Evolutionary conservation across 2,888 invertebrate species (phyloP).

Genomic region (Hetaerina titia): DNA sequence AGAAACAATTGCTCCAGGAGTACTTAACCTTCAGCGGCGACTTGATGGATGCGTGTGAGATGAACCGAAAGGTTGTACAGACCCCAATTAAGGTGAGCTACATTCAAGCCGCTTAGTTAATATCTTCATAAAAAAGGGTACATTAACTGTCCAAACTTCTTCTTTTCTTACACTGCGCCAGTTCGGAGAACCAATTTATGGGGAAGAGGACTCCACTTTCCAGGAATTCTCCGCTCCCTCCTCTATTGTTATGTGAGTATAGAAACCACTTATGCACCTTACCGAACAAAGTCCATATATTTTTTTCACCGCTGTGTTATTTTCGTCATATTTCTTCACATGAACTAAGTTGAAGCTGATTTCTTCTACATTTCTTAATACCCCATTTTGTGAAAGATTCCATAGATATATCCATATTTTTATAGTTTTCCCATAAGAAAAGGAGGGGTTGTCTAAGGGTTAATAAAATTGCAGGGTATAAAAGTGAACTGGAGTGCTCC

Average conservation of each 20-base stretch:
- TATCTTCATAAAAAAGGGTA: neutral
- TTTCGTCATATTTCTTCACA: too few relatives aligned
- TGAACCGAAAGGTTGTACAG: conserved; percentile 80
- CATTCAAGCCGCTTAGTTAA: neutral
- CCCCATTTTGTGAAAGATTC: too few relatives aligned
- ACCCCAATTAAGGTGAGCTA: conserved; percentile 80
- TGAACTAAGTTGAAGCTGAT: too few relatives aligned
- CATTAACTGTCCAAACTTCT: neutral
- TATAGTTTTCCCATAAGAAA: too few relatives aligned
- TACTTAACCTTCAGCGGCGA: conserved; percentile 84
- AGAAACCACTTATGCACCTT: neutral
- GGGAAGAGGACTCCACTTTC: conserved; percentile 84
- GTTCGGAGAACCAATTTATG: conserved; percentile 86
- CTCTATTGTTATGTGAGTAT: conserved; percentile 87
- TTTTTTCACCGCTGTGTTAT: too few relatives aligned
- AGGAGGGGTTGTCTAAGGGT: too few relatives aligned
- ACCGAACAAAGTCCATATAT: too few relatives aligned
- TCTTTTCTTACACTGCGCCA: conserved; percentile 74
- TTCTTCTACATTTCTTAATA: too few relatives aligned
- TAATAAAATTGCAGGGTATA: too few relatives aligned
- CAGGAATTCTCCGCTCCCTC: conserved; percentile 92
- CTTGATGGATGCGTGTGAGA: conserved; percentile 83
- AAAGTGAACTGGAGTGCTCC: too few relatives aligned
- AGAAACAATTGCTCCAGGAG: conserved; percentile 83
- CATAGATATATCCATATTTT: too few relatives aligned